Conservation (phyloP, 1,140 invertebrate genomes). For the Leptinotarsa lineolata region DNA sequence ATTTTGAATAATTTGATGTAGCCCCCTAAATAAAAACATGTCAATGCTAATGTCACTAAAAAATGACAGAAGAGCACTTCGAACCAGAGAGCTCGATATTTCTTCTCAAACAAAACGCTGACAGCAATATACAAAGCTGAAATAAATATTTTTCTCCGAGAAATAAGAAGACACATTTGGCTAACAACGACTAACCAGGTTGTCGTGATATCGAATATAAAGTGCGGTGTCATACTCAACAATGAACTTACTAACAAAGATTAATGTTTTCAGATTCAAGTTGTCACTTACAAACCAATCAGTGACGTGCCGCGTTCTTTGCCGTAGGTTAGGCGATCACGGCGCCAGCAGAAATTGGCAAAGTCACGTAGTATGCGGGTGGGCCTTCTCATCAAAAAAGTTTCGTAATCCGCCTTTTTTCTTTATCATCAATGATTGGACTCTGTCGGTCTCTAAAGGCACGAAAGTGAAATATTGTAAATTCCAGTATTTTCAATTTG, state of each 20-base stretch:
- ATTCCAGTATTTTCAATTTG: too few relatives aligned
- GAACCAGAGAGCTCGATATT: neutral
- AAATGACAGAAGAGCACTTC: neutral
- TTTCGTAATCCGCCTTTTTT: too few relatives aligned
- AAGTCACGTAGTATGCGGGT: neutral
- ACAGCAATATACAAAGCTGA: slow-evolving; percentile 18
- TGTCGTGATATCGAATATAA: slow-evolving; percentile 32
- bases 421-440: too few relatives aligned
- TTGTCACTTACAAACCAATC: slow-evolving; percentile 34
- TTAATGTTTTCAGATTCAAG: slow-evolving; percentile 41
- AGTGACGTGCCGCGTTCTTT: neutral
- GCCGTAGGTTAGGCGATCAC: neutral
- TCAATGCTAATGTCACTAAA: neutral
- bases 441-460: too few relatives aligned
- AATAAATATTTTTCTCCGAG: slow-evolving; percentile 14
- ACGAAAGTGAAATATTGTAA: too few relatives aligned
- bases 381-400: too few relatives aligned
- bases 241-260: slow-evolving; percentile 47
- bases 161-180: slow-evolving; percentile 18
- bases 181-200: slow-evolving; percentile 17
- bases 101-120: slow-evolving; percentile 6
- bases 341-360: neutral
- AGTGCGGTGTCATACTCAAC: slow-evolving; percentile 43
- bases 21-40: neutral
- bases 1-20: too few relatives aligned